These are phyloP conservation scores for Diplolepis rosae DNA, from an alignment of 2,888 invertebrate genomes.

Conservation along the genomic window DNA sequence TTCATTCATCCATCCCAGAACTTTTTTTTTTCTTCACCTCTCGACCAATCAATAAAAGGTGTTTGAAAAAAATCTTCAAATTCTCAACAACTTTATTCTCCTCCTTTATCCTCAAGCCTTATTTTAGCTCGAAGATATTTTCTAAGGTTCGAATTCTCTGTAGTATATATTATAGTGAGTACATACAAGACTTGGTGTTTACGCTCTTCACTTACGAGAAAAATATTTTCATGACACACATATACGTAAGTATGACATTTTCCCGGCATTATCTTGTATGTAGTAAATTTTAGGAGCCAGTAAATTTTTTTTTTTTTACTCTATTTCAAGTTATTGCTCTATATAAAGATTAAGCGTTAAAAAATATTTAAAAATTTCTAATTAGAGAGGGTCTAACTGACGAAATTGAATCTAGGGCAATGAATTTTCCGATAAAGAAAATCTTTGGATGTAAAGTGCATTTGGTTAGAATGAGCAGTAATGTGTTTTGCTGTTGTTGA, in stretches of 20 bases:
- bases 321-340: not conserved
- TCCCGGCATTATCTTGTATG: not conserved
- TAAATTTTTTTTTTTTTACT: not conserved
- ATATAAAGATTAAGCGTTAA: not conserved
- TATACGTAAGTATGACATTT: not conserved
- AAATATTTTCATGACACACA: not conserved
- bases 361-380: not conserved
- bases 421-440: slow-evolving; percentile 13
- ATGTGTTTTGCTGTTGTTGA: not conserved
- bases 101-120: too few species aligned
- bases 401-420: not conserved
- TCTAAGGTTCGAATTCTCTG: too few species aligned
- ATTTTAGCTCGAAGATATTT: too few species aligned
- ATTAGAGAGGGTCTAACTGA: not conserved
- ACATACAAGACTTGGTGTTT: not conserved
- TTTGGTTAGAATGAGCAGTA: not conserved
- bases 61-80: too few species aligned
- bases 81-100: too few species aligned
- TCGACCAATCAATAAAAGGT: not conserved
- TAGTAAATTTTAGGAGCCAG: not conserved
- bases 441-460: not conserved
- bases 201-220: not conserved
- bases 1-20: not conserved
- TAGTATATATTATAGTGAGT: not conserved
- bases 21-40: not conserved